phyloP scores from a whole-genome alignment of 2,113 vertebrate genomes.

The Lagopus muta region DNA sequence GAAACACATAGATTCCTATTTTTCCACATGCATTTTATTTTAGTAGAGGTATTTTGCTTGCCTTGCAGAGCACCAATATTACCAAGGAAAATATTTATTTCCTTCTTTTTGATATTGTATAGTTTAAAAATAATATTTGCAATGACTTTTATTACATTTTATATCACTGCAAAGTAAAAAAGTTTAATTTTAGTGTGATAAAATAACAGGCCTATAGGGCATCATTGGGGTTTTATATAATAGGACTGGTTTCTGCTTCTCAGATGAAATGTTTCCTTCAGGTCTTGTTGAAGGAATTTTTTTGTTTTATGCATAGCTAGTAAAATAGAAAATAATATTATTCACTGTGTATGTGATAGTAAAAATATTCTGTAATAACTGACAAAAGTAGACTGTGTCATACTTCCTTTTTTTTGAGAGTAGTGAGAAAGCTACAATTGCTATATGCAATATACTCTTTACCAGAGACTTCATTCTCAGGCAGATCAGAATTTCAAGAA shows the following conservation, averaged over 20 bases:
- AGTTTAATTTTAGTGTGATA: background rate
- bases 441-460: fast-evolving
- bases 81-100: background rate
- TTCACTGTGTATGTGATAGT: fast-evolving
- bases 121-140: background rate
- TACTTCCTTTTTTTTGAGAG: background rate
- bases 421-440: background rate
- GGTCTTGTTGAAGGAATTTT: background rate
- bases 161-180: background rate
- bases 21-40: background rate
- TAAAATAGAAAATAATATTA: background rate
- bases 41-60: background rate
- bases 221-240: background rate
- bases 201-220: background rate
- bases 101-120: background rate
- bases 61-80: background rate
- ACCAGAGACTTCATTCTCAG: background rate
- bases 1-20: background rate
- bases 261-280: background rate
- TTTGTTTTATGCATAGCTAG: background rate
- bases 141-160: background rate
- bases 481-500: background rate
- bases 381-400: background rate
- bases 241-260: background rate
- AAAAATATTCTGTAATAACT: background rate